Conservation (phyloP, 2,797 vertebrate genomes). For the Sylvia borin region DNA sequence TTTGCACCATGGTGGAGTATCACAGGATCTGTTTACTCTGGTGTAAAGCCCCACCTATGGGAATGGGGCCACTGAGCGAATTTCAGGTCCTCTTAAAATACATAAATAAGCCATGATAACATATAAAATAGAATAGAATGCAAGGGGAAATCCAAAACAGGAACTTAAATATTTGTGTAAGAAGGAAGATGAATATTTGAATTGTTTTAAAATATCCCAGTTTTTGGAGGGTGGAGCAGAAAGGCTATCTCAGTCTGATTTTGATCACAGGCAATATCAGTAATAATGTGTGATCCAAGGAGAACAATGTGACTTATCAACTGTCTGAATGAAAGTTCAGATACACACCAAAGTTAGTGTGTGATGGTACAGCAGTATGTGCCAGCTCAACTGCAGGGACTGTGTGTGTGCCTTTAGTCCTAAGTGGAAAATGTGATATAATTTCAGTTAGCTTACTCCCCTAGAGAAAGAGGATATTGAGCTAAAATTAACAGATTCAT, state of each 20-base stretch:
- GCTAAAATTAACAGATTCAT: constrained; percentile 64
- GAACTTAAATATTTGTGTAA: neutral
- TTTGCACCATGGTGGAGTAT: neutral
- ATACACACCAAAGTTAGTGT: neutral
- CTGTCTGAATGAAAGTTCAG: neutral
- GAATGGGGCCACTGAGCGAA: neutral
- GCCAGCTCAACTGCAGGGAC: neutral
- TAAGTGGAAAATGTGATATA: constrained; percentile 64
- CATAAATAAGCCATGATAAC: neutral
- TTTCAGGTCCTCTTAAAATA: neutral
- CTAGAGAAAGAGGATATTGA: constrained; percentile 63
- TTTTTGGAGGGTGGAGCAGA: neutral
- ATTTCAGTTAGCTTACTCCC: constrained; percentile 26
- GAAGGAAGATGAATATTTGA: constrained; percentile 2
- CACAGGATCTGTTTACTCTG: neutral
- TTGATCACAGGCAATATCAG: neutral
- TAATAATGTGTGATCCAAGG: neutral
- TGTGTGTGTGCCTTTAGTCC: neutral
- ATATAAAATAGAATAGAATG: neutral
- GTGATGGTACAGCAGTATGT: neutral
- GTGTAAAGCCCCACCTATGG: neutral
- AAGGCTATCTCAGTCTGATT: neutral
- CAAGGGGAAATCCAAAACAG: neutral
- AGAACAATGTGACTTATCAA: neutral
- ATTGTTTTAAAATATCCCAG: neutral